Conservation (phyloP, 2,797 vertebrate species). For the Lepilemur septentrionalis region DNA sequence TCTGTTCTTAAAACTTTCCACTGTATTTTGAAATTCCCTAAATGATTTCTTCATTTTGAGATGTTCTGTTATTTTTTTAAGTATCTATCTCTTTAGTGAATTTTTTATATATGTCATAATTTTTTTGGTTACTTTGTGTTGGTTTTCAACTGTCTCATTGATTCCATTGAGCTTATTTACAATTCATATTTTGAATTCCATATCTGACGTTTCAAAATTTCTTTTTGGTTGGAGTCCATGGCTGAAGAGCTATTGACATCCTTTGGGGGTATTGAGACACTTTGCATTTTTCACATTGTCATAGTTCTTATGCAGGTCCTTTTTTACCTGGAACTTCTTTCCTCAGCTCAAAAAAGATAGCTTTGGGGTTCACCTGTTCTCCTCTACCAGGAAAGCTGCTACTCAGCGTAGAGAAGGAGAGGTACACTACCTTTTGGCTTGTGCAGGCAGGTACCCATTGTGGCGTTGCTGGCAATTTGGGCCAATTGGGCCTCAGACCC, state of each 20-base stretch:
- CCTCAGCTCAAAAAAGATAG: background rate
- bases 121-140: background rate
- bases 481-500: background rate
- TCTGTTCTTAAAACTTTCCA: no score
- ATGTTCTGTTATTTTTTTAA: no score
- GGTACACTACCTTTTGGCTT: background rate
- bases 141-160: background rate
- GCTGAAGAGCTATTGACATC: background rate
- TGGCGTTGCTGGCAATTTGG: background rate
- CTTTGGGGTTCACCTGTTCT: background rate
- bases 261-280: background rate
- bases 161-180: background rate
- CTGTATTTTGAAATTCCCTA: no score
- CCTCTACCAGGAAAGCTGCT: background rate
- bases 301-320: no score
- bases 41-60: no score
- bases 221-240: background rate
- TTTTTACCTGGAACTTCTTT: background rate
- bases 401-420: background rate
- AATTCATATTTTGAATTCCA: background rate
- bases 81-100: no score
- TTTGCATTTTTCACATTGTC: background rate
- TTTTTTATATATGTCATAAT: background rate
- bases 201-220: background rate
- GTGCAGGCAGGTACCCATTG: background rate